These are phyloP conservation scores for Callitettix versicolor DNA, from an alignment of 1,140 invertebrate genomes.

Conservation along the genomic window DNA sequence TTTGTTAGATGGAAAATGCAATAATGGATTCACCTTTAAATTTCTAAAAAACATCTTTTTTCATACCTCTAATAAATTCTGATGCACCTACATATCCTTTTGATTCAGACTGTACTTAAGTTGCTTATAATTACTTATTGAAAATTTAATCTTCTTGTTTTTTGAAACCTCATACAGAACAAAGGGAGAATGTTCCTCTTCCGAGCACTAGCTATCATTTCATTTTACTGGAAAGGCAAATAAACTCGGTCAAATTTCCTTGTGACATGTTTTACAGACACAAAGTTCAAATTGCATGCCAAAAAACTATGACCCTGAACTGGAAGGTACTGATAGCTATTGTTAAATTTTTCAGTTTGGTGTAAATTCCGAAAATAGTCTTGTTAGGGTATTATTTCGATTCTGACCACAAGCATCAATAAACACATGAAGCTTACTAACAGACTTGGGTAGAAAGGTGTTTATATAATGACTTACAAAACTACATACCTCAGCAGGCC, in stretches of 20 bases:
- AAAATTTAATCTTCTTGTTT: too few species aligned
- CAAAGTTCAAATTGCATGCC: constrained; percentile 29
- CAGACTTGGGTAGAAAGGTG: constrained; percentile 14
- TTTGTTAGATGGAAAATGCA: too few species aligned
- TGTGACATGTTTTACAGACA: constrained; percentile 23
- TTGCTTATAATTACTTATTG: too few species aligned
- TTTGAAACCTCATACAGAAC: too few species aligned
- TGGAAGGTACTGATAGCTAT: constrained; percentile 28
- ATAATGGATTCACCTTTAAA: too few species aligned
- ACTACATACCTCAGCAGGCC: constrained; percentile 20
- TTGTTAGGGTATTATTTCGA: constrained; percentile 24
- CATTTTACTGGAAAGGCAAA: constrained; percentile 17
- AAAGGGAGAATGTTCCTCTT: too few species aligned
- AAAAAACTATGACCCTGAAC: constrained; percentile 29
- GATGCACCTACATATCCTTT: too few species aligned
- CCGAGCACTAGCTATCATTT: too few species aligned
- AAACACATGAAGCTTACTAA: constrained; percentile 26
- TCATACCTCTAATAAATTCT: too few species aligned
- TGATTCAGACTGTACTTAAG: too few species aligned
- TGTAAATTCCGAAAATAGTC: constrained; percentile 23
- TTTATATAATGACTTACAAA: constrained; percentile 4
- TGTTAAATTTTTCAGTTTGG: constrained; percentile 21
- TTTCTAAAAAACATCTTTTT: too few species aligned
- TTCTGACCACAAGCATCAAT: constrained; percentile 21
- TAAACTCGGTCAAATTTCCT: constrained; percentile 24